Percentiles rank a stretch among this genome's conserved stretches.
Conservation (phyloP, 2,888 invertebrate genomes). For the Theodoxus fluviatilis region DNA sequence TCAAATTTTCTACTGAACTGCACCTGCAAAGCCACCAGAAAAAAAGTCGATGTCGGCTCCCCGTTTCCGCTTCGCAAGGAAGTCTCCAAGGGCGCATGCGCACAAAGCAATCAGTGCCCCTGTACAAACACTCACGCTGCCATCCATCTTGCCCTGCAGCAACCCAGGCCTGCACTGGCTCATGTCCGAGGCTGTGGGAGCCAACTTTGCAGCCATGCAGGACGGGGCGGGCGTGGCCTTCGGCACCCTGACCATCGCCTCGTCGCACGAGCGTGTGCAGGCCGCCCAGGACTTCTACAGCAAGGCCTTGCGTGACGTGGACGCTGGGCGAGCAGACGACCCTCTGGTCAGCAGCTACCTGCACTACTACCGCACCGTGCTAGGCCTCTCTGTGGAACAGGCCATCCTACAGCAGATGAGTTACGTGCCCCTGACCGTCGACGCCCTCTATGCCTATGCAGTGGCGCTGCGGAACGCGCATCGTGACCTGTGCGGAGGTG, state of each 20-base stretch:
- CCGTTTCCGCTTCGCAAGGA: too few relatives aligned
- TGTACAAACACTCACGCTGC: too few relatives aligned
- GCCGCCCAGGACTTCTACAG: slow-evolving; percentile 30
- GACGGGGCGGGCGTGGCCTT: slow-evolving; percentile 29
- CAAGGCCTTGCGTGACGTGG: slow-evolving; percentile 18
- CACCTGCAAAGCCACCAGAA: too few relatives aligned
- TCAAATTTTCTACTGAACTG: too few relatives aligned
- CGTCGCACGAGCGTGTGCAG: slow-evolving; percentile 29
- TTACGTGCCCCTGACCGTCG: slow-evolving; percentile 38
- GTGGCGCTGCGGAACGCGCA: slow-evolving; percentile 39
- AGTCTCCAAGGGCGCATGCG: too few relatives aligned
- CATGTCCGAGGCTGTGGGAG: slow-evolving; percentile 44
- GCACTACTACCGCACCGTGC: not conserved
- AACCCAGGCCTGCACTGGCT: slow-evolving; percentile 40
- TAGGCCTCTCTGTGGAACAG: not conserved
- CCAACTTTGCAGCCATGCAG: slow-evolving; percentile 28
- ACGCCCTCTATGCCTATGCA: slow-evolving; percentile 48
- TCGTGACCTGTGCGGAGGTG: slow-evolving; percentile 25
- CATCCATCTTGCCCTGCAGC: too few relatives aligned
- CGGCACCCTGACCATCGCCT: slow-evolving; percentile 39
- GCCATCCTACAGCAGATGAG: slow-evolving; percentile 30
- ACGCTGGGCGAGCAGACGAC: not conserved
- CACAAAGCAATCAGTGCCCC: too few relatives aligned
- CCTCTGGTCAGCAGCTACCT: slow-evolving; percentile 12
- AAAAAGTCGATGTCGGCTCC: too few relatives aligned